phyloP scores from a whole-genome alignment of 2,888 invertebrate species.

The Acanthosepion lycidas region DNA sequence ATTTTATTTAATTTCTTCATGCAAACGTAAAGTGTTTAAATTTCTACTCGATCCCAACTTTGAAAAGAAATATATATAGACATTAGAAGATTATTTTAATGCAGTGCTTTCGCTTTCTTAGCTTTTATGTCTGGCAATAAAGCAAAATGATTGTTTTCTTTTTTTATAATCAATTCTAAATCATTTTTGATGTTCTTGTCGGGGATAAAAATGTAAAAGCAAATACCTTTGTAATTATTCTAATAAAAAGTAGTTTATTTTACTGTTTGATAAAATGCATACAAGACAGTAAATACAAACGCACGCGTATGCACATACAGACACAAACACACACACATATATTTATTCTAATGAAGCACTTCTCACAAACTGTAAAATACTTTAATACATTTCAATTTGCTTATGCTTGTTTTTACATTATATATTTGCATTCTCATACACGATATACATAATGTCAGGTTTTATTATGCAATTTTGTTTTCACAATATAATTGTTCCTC shows the following conservation, averaged over 20 bases:
- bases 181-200: neutral
- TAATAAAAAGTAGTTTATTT: neutral
- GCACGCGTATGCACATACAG: neutral
- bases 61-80: neutral
- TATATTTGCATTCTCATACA: no score
- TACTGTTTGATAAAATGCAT: neutral
- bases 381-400: no score
- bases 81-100: neutral
- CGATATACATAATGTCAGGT: no score
- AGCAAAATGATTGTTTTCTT: neutral
- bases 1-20: neutral
- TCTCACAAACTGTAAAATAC: no score
- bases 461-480: no score
- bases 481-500: no score
- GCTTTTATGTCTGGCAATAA: neutral
- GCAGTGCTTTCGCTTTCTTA: neutral
- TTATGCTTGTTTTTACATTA: no score
- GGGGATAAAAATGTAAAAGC: neutral
- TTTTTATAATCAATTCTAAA: neutral
- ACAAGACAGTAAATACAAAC: neutral
- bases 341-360: no score
- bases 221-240: neutral
- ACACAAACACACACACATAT: neutral
- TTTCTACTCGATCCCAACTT: neutral
- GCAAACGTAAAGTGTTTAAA: neutral